phyloP scores from a whole-genome alignment of 2,113 vertebrate species.

The Pandion haliaetus region DNA sequence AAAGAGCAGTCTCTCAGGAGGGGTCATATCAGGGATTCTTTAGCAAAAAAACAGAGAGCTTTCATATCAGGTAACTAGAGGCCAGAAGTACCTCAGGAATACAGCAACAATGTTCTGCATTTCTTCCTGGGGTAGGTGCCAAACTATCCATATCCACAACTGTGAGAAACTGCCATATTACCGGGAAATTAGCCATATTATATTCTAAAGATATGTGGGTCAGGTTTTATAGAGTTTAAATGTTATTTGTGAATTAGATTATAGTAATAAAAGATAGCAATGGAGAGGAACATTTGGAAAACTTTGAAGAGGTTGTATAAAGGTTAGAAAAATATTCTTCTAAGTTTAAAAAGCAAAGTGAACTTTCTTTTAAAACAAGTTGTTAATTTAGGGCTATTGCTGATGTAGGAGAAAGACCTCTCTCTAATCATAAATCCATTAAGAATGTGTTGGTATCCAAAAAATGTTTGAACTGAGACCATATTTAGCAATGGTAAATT shows the following conservation, averaged over 20 bases:
- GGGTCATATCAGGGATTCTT: neutral
- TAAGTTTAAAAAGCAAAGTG: slow-evolving; percentile 41
- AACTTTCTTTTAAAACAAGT: slow-evolving; percentile 36
- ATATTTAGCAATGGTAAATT: neutral
- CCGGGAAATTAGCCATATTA: neutral
- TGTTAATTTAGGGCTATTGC: slow-evolving; percentile 42
- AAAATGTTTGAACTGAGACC: slow-evolving; percentile 23
- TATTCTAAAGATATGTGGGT: neutral
- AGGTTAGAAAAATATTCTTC: slow-evolving; percentile 51
- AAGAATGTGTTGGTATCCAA: slow-evolving; percentile 30
- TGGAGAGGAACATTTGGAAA: slow-evolving; percentile 10
- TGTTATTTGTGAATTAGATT: slow-evolving; percentile 56
- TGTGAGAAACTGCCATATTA: neutral
- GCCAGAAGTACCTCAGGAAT: neutral
- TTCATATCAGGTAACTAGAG: neutral
- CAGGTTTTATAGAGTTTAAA: slow-evolving; percentile 46
- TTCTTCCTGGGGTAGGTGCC: neutral
- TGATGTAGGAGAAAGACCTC: slow-evolving; percentile 3
- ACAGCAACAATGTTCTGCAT: neutral
- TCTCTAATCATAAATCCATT: slow-evolving; percentile 34
- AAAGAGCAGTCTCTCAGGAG: neutral
- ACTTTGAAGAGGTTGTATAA: slow-evolving; percentile 32
- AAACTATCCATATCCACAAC: neutral
- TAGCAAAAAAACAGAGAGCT: neutral
- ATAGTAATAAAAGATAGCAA: slow-evolving; percentile 50